Evolutionary conservation across 2,888 invertebrate genomes (phyloP).

Genomic region (Pseudanteris insignis): DNA sequence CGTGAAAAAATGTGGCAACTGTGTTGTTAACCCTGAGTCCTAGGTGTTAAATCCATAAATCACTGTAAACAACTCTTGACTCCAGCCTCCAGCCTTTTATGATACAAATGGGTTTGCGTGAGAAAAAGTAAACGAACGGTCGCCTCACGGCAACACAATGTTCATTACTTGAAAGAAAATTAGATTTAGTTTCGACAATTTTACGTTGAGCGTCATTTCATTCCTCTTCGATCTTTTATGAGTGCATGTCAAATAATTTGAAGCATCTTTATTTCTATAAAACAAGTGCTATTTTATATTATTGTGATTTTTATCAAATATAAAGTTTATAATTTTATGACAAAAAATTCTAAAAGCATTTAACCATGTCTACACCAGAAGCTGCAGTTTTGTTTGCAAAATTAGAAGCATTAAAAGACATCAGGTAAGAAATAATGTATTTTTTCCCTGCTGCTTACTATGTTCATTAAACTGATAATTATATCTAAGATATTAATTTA

Average conservation of each 20-base stretch:
- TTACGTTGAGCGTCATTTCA: not conserved
- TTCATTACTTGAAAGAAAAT: constrained; percentile 12
- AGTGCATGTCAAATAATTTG: constrained; percentile 10
- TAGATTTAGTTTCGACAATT: not conserved
- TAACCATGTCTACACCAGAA: constrained; percentile 77
- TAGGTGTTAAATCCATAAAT: constrained; percentile 40
- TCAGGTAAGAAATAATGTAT: constrained; percentile 72
- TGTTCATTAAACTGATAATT: no score
- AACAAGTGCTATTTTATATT: constrained; percentile 19
- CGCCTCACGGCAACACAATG: constrained; percentile 3
- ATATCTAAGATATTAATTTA: no score
- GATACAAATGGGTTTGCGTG: constrained; percentile 21
- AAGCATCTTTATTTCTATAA: constrained; percentile 15
- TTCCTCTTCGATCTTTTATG: constrained; percentile 1
- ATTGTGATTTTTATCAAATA: constrained; percentile 1
- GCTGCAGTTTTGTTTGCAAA: constrained; percentile 90
- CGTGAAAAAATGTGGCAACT: constrained; percentile 28
- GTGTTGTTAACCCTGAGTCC: constrained; percentile 18
- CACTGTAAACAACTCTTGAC: constrained; percentile 31
- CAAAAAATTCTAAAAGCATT: constrained; percentile 7
- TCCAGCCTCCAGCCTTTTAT: constrained; percentile 11
- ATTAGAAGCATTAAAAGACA: constrained; percentile 92
- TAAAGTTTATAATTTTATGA: constrained; percentile 16
- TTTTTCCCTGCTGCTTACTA: no score
- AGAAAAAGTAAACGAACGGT: constrained; percentile 8